Evolutionary conservation across 2,888 invertebrate genomes (phyloP), one percentile per base, ranked within the genome.

Genomic region (Tupiocoris notatus): DNA sequence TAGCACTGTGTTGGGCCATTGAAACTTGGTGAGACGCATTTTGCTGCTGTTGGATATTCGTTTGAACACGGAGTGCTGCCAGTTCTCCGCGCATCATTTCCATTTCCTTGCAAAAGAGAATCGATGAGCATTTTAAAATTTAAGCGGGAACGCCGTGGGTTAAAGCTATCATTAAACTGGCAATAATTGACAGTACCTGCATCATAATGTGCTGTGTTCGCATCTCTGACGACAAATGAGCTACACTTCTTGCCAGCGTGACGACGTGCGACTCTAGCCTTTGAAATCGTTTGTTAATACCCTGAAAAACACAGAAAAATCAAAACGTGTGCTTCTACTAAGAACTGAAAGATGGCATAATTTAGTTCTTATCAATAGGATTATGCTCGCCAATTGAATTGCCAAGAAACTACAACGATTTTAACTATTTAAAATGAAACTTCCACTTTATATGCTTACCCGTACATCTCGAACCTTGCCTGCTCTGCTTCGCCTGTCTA

Each of bases 191-290:
- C n/a, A n/a, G n/a, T 81, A 86, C 86, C 85, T 87, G 92, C 84
- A 93, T 92, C 86, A 95, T 91, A 77, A 93, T 87, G 83, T 94
- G 94, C 82, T 95, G 94, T 0, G 94, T 93, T 78, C 94, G 86
- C 92, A 95, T 93, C 86, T 96, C 95, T 1, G 93, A 93, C 56
- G 95, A 95, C 58, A 96, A 86, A 84, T 95, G 95, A 17, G 95
- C 95, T 21, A 96, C 95, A 64, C 94, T 94, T 77, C 95, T 86
- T 0, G 95, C 95, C 79, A 95, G 85, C 0, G 95, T 95, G 73
- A 95, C 94, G 65, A 95, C 95, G 84, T 95, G 95, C 0, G 94
- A 93, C 84, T 96, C 96, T 79, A 95, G 85, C 2, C 94, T 87
- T 83, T 94, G 94, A 85, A 95, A 95, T 64, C 95, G 87, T 84